These are phyloP conservation scores for Cephus spinipes DNA, from an alignment of 2,888 invertebrate species.

Conservation along the genomic window DNA sequence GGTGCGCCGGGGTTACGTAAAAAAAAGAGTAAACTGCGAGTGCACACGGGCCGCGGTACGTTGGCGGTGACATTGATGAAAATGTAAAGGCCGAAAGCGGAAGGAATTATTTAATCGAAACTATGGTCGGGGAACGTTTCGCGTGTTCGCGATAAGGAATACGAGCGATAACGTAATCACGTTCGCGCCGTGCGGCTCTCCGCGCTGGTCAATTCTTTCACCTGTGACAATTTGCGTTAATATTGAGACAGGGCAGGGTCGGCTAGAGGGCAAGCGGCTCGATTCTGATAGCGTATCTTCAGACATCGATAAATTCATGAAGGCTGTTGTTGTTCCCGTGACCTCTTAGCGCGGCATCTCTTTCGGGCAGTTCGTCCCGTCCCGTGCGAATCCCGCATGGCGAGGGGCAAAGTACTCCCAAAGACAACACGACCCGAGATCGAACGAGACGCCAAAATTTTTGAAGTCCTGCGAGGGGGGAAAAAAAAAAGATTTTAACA, in stretches of 20 bases:
- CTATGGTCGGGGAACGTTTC: no score
- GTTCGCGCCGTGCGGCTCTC: background rate
- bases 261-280: constrained; percentile 48
- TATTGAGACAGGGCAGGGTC: constrained; percentile 53
- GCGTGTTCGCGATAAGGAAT: background rate
- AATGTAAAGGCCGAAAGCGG: no score
- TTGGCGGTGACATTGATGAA: no score
- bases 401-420: no score
- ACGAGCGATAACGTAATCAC: background rate
- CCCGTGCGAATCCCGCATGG: background rate
- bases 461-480: rapidly evolving
- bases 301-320: constrained; percentile 37
- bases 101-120: no score
- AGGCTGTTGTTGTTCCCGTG: background rate
- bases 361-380: background rate
- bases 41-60: no score
- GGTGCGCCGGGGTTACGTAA: no score
- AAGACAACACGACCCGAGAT: no score
- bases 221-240: constrained; percentile 57
- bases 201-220: constrained; percentile 40
- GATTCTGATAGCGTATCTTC: constrained; percentile 52
- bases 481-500: background rate
- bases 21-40: no score
- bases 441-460: no score
- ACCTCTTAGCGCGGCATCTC: background rate